These are phyloP conservation scores for Parnassius mnemosyne DNA, from an alignment of 2,888 invertebrate species.

Conservation along the genomic window DNA sequence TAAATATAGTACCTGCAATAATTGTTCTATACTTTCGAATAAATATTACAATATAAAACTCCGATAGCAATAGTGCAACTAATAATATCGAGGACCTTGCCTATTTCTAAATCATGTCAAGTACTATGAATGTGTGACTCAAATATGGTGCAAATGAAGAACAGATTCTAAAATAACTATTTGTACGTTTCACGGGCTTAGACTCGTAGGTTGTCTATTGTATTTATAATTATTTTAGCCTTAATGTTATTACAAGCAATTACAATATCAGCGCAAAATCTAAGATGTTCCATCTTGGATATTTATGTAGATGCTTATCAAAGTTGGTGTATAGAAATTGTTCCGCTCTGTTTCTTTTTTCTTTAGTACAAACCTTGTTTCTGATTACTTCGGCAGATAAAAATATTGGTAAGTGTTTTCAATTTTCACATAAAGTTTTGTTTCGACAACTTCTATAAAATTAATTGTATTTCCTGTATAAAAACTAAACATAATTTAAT, in stretches of 20 bases:
- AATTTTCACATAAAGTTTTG: neutral
- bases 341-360: neutral
- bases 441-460: neutral
- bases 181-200: constrained; percentile 8
- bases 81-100: constrained; percentile 38
- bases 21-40: neutral
- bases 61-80: constrained; percentile 19
- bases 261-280: too few species aligned
- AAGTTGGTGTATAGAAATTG: too few species aligned
- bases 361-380: neutral
- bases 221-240: neutral
- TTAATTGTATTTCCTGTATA: neutral
- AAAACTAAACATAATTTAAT: neutral
- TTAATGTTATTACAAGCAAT: too few species aligned
- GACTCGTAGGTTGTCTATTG: constrained; percentile 7
- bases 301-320: too few species aligned
- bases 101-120: constrained; percentile 47
- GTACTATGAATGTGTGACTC: constrained; percentile 38
- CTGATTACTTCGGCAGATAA: constrained; percentile 23
- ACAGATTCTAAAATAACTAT: constrained; percentile 37
- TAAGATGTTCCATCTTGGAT: too few species aligned
- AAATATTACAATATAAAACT: constrained; percentile 3
- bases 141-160: constrained; percentile 41
- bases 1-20: too few species aligned
- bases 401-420: constrained; percentile 37